Base-by-base conservation (phyloP, 2,797 vertebrate species). In the Mus minutoides region DNA sequence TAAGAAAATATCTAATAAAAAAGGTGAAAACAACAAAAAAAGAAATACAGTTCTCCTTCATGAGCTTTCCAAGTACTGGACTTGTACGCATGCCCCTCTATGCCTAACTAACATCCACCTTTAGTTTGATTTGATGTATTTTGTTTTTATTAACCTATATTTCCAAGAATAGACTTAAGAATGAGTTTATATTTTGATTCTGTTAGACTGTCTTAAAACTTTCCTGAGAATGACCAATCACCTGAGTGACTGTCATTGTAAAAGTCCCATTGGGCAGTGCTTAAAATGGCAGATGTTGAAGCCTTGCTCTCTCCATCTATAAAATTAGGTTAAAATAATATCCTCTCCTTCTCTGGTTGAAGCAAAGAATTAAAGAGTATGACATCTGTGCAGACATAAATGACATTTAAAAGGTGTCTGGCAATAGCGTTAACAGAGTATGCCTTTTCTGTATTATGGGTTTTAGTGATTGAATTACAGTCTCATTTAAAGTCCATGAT, bases 71-170 rank as follows among this genome's bases (percentile, higher is more conserved):
- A 58, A 21, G 52, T 9, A 7, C 49, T 58, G 26, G 24, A 52
- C 31, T 19, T 58, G 6, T 31, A 56, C 24, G n/a, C 69, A 40
- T n/a, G 40, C 29, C 34, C 40, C 21, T 29, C 31, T 58, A 76
- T 11, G 43, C 16, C 22, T 43, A 14, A 34, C 46, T 88, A 60
- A 76, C 37, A 73, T 40, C 85, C 40, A 19, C 37, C 40, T 60
- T 62, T 90, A 58, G 88, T 64, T 84, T 80, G 73, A 58, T 80
- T 52, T 71, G 54, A 43, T 69, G 87, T 83, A 71, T 80, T 90
- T 92, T 82, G 54, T 40, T 75, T 69, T 10, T 10, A 40, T 40
- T 9, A 88, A 85, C 21, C 14, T 67, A 75, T 75, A 75, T 82
- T 82, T 88, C 43, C 60, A 80, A 80, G 19, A 73, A 31, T 34